Conservation (phyloP, 2,888 invertebrate species). For the Luperina nickerlii region DNA sequence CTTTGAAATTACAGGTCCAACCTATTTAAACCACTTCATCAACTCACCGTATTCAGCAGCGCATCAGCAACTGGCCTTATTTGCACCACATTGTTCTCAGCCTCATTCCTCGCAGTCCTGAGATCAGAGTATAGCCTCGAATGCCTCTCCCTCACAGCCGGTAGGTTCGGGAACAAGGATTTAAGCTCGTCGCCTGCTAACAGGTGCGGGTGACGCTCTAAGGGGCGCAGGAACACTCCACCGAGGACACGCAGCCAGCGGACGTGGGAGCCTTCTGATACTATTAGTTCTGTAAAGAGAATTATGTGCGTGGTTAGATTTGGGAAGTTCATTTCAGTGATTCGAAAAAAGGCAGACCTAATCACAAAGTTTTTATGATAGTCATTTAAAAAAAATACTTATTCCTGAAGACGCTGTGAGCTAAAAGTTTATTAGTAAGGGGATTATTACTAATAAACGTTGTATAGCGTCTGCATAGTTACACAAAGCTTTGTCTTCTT, state of each 20-base stretch:
- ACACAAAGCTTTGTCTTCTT: too few relatives aligned
- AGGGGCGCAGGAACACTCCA: conserved; percentile 95
- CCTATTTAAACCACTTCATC: neutral
- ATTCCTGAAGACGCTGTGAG: neutral
- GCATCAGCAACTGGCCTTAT: conserved; percentile 84
- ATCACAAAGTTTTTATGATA: too few relatives aligned
- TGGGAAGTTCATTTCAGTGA: neutral
- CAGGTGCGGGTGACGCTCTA: conserved; percentile 91
- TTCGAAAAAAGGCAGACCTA: too few relatives aligned
- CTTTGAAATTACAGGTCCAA: too few relatives aligned
- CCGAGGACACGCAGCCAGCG: conserved; percentile 96
- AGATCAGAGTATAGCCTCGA: conserved; percentile 80
- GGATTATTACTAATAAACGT: too few relatives aligned
- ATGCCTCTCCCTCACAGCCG: conserved; percentile 92
- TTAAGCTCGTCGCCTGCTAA: conserved; percentile 94
- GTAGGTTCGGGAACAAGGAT: conserved; percentile 96
- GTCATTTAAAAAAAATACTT: neutral
- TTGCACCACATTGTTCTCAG: conserved; percentile 76
- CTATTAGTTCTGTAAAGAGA: conserved; percentile 91
- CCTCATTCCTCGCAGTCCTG: conserved; percentile 71
- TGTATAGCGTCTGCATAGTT: too few relatives aligned
- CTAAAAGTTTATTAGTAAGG: neutral
- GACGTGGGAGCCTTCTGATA: conserved; percentile 97
- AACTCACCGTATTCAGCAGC: conserved; percentile 79
- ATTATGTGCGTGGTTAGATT: neutral